phyloP scores from a whole-genome alignment of 2,113 vertebrate species.

The Muntiacus reevesi region DNA sequence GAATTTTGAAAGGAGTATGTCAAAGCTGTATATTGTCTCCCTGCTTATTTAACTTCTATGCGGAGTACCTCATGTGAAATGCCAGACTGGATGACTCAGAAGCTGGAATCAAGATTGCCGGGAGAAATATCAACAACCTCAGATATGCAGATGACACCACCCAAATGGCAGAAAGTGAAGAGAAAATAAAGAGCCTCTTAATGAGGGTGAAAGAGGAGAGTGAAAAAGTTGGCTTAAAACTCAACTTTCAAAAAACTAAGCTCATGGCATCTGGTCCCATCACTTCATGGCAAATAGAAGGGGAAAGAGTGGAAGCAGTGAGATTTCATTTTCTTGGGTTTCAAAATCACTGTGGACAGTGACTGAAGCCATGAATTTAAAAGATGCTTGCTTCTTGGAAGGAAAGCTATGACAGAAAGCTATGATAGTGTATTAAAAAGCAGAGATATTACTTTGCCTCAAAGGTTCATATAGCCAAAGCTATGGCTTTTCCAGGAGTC shows the following conservation, averaged over 20 bases:
- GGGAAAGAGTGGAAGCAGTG: not conserved
- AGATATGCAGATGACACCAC: not conserved
- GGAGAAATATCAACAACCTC: not conserved
- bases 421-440: not conserved
- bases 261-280: not conserved
- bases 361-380: not conserved
- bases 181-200: not conserved
- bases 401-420: not conserved
- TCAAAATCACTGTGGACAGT: not conserved
- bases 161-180: accelerated
- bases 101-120: accelerated
- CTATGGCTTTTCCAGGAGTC: not conserved
- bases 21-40: not conserved
- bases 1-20: not conserved
- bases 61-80: not conserved
- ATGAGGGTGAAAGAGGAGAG: not conserved
- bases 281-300: not conserved
- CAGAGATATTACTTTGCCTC: not conserved
- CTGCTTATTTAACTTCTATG: not conserved
- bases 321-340: not conserved
- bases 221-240: not conserved
- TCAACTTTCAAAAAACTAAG: not conserved
- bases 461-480: not conserved
- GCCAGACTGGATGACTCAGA: not conserved
- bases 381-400: not conserved